Percentiles rank a stretch among this genome's conserved stretches.
phyloP scores from a whole-genome alignment of 2,113 vertebrate genomes.

The Scolopax mira region DNA sequence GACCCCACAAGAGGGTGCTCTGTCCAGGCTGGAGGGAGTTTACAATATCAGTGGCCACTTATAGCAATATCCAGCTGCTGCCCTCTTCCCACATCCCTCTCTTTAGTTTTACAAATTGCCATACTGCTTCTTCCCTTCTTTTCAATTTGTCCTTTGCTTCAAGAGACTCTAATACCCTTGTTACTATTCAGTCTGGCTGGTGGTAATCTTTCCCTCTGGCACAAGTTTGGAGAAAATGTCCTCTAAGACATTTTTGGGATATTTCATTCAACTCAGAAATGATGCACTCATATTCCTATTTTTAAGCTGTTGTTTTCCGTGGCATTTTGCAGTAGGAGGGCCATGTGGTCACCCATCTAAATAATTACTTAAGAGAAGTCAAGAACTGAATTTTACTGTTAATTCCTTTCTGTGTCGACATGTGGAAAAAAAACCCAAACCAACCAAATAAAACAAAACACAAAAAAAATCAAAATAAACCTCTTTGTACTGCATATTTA shows the following conservation, averaged over 20 bases:
- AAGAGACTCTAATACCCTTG: neutral
- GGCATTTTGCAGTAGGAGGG: neutral
- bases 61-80: neutral
- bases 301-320: neutral
- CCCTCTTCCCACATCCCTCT: neutral
- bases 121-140: neutral
- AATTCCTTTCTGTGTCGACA: neutral
- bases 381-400: neutral
- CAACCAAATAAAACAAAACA: neutral
- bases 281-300: neutral
- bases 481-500: neutral
- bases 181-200: neutral
- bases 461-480: neutral
- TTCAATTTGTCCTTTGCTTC: neutral
- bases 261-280: neutral
- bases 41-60: neutral
- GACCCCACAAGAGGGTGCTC: neutral
- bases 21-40: neutral
- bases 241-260: neutral
- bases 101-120: neutral
- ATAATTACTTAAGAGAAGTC: neutral
- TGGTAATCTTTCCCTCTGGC: neutral
- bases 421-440: neutral
- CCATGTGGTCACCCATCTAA: neutral
- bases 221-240: neutral